A percentile compares a stretch with the other conserved stretches of the same genome.
Evolutionary conservation across 2,113 vertebrate species (phyloP).

Genomic region (Copsychus sechellarum): DNA sequence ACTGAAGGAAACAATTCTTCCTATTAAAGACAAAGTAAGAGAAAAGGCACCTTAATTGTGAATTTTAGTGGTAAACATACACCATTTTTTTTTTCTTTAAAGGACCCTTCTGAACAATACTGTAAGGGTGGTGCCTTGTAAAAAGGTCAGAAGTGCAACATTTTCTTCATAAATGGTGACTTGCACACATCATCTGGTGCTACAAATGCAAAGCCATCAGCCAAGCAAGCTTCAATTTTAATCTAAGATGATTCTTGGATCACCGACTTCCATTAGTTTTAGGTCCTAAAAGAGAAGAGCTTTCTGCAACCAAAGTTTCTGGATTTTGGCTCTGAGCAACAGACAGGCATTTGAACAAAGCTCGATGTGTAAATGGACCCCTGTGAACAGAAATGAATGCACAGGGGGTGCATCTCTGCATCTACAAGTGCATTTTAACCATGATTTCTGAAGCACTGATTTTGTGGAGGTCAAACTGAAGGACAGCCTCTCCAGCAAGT

Average conservation of each 20-base stretch:
- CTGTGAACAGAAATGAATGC: background rate
- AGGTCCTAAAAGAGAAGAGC: background rate
- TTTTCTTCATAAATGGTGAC: background rate
- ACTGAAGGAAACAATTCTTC: background rate
- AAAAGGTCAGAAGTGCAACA: background rate
- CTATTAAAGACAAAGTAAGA: background rate
- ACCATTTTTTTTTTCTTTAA: background rate
- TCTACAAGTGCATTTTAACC: background rate
- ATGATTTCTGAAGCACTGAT: background rate
- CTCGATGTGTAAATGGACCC: background rate
- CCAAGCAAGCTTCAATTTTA: background rate
- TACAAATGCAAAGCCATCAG: background rate
- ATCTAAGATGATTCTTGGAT: background rate
- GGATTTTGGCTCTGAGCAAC: background rate
- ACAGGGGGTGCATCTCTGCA: background rate
- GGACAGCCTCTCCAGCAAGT: background rate
- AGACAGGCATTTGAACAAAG: background rate
- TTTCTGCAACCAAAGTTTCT: background rate
- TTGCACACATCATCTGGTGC: background rate
- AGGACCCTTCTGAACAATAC: background rate
- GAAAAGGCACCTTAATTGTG: background rate
- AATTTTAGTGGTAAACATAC: background rate
- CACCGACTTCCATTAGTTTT: background rate
- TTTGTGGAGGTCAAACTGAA: slow-evolving; percentile 6
- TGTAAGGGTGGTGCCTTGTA: background rate